Conservation (phyloP, 2,888 invertebrate species). For the Hypercompe scribonia region DNA sequence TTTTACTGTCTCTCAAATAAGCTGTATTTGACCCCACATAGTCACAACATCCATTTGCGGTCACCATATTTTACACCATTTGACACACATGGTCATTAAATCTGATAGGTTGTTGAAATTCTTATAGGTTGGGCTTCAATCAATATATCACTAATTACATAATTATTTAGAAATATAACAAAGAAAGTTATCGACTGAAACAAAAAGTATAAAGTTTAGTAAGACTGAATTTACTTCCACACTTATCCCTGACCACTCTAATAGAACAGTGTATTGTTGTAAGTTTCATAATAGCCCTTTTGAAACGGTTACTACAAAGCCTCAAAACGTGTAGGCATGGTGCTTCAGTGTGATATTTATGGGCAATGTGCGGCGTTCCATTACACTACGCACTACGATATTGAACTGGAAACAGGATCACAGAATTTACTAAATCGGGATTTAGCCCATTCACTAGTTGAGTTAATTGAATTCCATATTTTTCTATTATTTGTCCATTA, state of each 20-base stretch:
- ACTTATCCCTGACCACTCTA: conserved; percentile 1
- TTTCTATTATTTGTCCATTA: conserved; percentile 5
- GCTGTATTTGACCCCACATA: too few relatives aligned
- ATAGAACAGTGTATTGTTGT: conserved; percentile 15
- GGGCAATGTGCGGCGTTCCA: conserved; percentile 38
- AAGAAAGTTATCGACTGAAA: neutral
- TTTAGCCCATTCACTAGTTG: conserved; percentile 26
- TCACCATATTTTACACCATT: too few relatives aligned
- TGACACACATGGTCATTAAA: neutral
- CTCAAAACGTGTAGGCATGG: conserved; percentile 47
- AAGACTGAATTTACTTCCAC: neutral
- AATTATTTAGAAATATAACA: neutral
- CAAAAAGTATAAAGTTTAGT: neutral
- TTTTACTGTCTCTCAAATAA: neutral
- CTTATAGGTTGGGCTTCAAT: too few relatives aligned
- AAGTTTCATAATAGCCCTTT: conserved; percentile 43
- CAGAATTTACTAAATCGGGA: conserved; percentile 42
- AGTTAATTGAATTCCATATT: conserved; percentile 9
- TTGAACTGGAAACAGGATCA: conserved; percentile 40
- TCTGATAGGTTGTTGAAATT: neutral
- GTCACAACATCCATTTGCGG: too few relatives aligned
- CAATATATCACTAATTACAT: neutral
- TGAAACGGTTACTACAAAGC: conserved; percentile 53
- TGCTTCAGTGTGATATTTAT: conserved; percentile 58
- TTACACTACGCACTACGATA: conserved; percentile 35